Conservation (phyloP, 2,888 invertebrate species). For the Mesoligia furuncula region DNA sequence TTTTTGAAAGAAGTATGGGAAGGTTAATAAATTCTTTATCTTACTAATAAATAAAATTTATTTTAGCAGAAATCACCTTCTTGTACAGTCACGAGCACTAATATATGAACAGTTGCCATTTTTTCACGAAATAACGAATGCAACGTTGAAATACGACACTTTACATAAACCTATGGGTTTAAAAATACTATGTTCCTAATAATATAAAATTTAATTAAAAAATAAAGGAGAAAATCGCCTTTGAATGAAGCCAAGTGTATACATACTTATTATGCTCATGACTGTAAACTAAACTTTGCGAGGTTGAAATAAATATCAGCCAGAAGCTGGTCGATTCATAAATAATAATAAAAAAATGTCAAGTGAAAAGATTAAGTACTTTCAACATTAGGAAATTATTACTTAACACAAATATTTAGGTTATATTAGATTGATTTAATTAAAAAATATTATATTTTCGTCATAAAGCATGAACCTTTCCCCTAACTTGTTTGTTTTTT, state of each 20-base stretch:
- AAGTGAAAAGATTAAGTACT: neutral
- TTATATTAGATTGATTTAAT: neutral
- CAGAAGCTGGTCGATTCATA: neutral
- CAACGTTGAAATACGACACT: too few species aligned
- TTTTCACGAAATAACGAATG: too few species aligned
- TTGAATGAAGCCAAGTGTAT: too few species aligned
- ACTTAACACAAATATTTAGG: neutral
- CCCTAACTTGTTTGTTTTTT: neutral
- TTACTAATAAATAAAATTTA: too few species aligned
- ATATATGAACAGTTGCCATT: too few species aligned
- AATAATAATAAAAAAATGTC: neutral
- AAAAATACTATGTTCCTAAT: too few species aligned
- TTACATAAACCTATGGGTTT: too few species aligned
- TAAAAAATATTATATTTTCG: neutral
- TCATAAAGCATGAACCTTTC: neutral
- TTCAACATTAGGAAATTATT: slow-evolving; percentile 1
- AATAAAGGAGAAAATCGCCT: too few species aligned
- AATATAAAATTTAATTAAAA: too few species aligned
- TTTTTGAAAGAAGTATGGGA: neutral
- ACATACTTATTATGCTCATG: too few species aligned
- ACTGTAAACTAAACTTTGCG: neutral
- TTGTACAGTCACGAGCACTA: too few species aligned
- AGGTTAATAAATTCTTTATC: neutral
- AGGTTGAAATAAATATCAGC: neutral
- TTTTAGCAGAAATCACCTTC: too few species aligned